Evolutionary conservation across 2,888 invertebrate genomes (phyloP).

Genomic region (Oscheius sp.): DNA sequence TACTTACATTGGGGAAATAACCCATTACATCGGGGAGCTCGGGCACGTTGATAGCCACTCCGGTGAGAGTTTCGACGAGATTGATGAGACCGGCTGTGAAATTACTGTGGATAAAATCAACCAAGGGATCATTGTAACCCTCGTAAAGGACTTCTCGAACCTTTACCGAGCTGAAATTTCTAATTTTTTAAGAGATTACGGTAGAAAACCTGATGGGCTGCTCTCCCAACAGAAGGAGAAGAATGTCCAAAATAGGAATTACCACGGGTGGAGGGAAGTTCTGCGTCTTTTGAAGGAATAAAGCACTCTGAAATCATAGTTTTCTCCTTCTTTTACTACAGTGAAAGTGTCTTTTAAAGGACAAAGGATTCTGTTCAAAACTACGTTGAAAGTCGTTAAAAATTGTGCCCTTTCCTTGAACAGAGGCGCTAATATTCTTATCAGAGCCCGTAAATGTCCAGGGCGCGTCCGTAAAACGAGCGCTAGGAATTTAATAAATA

Average conservation of each 20-base stretch:
- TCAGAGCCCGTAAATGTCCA: constrained; percentile 11
- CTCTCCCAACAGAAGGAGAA: constrained; percentile 48
- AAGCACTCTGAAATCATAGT: background rate
- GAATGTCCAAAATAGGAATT: constrained; percentile 37
- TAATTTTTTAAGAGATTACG: background rate
- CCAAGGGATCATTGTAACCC: constrained; percentile 53
- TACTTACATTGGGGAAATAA: constrained; percentile 54
- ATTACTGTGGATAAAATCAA: constrained; percentile 41
- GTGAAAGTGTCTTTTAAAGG: too few species aligned
- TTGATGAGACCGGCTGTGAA: background rate
- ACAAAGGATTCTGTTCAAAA: background rate
- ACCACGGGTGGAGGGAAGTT: background rate
- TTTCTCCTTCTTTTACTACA: too few species aligned
- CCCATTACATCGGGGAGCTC: constrained; percentile 45
- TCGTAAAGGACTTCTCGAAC: constrained; percentile 51
- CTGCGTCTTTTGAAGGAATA: constrained; percentile 11
- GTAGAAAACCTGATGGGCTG: constrained; percentile 54
- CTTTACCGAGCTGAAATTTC: constrained; percentile 47
- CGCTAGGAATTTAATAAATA: background rate
- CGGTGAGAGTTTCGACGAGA: background rate
- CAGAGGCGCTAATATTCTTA: constrained; percentile 19
- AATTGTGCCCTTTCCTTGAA: background rate
- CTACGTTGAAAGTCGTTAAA: too few species aligned
- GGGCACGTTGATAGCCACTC: constrained; percentile 29
- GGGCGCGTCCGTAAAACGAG: too few species aligned